Evolutionary conservation across 2,888 invertebrate genomes (phyloP).

Genomic region (Drosophila pullipes): DNA sequence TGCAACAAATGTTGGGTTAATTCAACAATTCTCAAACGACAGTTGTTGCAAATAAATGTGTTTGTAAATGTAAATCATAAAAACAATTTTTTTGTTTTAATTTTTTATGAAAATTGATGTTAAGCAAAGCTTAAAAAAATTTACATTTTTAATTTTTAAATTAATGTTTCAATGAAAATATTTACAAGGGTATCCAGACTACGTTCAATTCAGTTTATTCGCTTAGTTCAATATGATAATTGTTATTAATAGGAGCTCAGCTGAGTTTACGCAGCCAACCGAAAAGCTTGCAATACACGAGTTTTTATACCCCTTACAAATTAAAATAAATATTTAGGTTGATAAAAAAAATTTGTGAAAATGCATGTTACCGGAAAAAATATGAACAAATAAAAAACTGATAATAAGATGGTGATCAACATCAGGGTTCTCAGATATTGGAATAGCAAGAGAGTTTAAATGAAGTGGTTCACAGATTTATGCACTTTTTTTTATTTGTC

Average conservation of each 20-base stretch:
- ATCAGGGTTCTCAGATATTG: background rate
- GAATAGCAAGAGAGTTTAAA: background rate
- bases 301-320: background rate
- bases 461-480: background rate
- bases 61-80: background rate
- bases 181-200: background rate
- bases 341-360: background rate
- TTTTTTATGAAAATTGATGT: background rate
- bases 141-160: background rate
- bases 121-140: background rate
- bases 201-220: background rate
- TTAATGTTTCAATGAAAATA: background rate
- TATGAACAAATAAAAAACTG: background rate
- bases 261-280: background rate
- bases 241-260: background rate
- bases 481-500: background rate
- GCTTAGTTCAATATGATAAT: background rate
- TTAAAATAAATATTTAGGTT: background rate
- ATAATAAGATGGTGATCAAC: background rate
- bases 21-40: background rate
- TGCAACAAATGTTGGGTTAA: background rate
- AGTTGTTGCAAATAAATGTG: background rate
- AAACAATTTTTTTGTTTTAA: background rate
- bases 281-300: conserved; percentile 14
- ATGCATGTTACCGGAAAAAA: background rate